A percentile compares a stretch with the other conserved stretches of the same genome.
These are phyloP conservation scores for Bombus terrestris DNA, from an alignment of 1,140 invertebrate genomes.

Conservation along the genomic window DNA sequence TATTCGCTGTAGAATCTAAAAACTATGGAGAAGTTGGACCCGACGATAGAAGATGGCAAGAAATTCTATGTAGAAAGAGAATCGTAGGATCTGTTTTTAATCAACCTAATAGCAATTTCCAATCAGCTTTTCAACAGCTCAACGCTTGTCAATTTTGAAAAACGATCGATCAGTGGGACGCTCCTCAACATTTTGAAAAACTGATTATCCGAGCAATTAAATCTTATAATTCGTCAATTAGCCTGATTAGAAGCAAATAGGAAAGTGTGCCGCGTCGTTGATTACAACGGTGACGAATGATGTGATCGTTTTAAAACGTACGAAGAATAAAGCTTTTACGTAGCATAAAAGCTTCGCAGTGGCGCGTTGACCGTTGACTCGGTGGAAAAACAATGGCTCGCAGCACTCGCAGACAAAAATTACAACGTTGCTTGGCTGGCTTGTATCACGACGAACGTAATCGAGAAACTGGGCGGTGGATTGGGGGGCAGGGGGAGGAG, in stretches of 20 bases:
- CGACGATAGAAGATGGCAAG: too few relatives aligned
- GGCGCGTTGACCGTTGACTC: not conserved
- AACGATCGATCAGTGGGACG: too few relatives aligned
- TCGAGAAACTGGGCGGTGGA: not conserved
- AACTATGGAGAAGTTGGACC: too few relatives aligned
- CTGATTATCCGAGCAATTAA: not conserved
- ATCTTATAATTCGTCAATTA: not conserved
- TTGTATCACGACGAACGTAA: slow-evolving; percentile 11
- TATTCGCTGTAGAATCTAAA: too few relatives aligned
- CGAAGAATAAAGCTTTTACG: slow-evolving; percentile 25
- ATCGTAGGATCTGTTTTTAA: too few relatives aligned
- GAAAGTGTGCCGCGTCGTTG: not conserved
- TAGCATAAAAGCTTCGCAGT: slow-evolving; percentile 26
- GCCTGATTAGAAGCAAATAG: not conserved
- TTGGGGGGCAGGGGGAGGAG: not conserved
- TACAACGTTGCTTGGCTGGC: slow-evolving; percentile 3
- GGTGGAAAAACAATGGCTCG: not conserved
- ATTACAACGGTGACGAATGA: not conserved
- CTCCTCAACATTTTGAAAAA: not conserved
- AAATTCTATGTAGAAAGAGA: too few relatives aligned
- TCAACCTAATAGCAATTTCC: too few relatives aligned
- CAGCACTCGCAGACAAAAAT: slow-evolving; percentile 12
- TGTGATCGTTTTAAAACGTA: slow-evolving; percentile 6
- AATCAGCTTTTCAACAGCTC: too few relatives aligned
- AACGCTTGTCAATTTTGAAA: too few relatives aligned